phyloP scores from a whole-genome alignment of 2,797 vertebrate species.

The Poeciliopsis turneri region DNA sequence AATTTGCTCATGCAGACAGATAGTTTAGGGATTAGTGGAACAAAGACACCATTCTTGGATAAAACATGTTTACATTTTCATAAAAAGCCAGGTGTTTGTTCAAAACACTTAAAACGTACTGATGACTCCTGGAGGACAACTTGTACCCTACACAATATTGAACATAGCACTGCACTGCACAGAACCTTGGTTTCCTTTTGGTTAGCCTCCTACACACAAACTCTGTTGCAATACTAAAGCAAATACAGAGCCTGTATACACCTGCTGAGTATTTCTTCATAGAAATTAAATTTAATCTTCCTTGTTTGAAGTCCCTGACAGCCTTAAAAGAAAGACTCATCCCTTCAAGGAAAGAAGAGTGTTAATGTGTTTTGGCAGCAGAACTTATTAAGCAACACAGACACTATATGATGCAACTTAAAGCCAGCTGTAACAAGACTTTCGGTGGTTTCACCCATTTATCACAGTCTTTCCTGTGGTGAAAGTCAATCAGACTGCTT shows the following conservation, averaged over 20 bases:
- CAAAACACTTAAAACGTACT: neutral
- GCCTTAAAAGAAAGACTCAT: constrained; percentile 47
- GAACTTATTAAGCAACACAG: constrained; percentile 40
- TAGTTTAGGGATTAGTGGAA: constrained; percentile 1
- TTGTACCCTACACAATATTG: neutral
- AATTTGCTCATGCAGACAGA: constrained; percentile 32
- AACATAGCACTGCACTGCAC: neutral
- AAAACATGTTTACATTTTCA: neutral
- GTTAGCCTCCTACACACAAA: constrained; percentile 14
- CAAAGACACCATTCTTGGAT: constrained; percentile 4
- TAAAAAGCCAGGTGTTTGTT: neutral
- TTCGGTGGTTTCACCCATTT: constrained; percentile 12
- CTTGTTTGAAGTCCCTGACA: constrained; percentile 10
- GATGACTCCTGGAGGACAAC: neutral
- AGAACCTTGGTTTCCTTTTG: constrained; percentile 13
- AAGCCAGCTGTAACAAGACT: constrained; percentile 27
- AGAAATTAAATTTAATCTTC: constrained; percentile 18
- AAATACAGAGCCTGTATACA: constrained; percentile 25
- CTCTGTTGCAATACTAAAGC: constrained; percentile 22
- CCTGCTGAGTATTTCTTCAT: constrained; percentile 14
- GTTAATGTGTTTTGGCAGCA: constrained; percentile 68
- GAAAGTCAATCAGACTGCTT: neutral
- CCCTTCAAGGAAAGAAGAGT: constrained; percentile 52
- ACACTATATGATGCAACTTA: constrained; percentile 55
- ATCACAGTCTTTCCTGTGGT: neutral